phyloP scores from a whole-genome alignment of 2,113 vertebrate species.

The Chroicocephalus ridibundus region DNA sequence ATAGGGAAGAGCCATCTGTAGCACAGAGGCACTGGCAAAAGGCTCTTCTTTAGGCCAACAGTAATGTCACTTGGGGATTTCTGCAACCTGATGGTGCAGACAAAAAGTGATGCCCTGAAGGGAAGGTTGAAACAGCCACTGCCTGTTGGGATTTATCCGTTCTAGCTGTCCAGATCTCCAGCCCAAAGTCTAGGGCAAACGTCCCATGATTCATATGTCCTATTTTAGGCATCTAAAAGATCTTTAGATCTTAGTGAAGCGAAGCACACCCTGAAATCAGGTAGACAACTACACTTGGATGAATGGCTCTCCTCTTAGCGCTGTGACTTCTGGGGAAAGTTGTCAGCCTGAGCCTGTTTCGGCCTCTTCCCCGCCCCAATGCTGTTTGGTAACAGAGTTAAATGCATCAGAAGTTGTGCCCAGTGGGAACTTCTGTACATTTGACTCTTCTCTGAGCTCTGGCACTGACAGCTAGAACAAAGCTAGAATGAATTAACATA shows the following conservation, averaged over 20 bases:
- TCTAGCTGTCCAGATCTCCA: background rate
- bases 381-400: background rate
- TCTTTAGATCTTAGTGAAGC: background rate
- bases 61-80: background rate
- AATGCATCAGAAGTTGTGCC: background rate
- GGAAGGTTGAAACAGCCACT: background rate
- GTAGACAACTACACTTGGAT: background rate
- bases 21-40: background rate
- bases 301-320: background rate
- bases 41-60: background rate
- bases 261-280: background rate
- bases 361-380: accelerated
- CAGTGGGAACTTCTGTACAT: background rate
- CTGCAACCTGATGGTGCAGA: background rate
- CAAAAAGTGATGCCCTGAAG: background rate
- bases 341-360: background rate
- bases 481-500: background rate
- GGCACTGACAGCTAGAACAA: background rate
- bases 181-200: background rate
- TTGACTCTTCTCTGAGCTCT: background rate
- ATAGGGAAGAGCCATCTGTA: background rate
- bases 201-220: background rate
- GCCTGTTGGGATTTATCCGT: background rate
- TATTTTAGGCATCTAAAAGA: background rate
- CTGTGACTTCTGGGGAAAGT: background rate